A percentile compares a stretch with the other conserved stretches of the same genome.
phyloP scores from a whole-genome alignment of 2,797 vertebrate species.

The Phylloscopus collybita region DNA sequence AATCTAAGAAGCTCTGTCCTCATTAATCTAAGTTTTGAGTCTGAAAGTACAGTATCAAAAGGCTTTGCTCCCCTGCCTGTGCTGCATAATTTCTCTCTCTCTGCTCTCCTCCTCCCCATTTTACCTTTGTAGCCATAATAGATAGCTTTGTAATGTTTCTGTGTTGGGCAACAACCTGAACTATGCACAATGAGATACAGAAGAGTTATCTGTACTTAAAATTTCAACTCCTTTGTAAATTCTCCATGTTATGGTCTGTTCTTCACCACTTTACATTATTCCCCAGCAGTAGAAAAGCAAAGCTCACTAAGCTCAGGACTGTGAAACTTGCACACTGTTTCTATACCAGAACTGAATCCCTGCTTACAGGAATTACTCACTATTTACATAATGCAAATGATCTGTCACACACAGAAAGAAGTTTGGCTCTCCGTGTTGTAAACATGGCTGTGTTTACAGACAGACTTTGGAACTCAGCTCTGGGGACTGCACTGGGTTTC shows the following conservation, averaged over 20 bases:
- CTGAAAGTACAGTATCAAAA: conserved; percentile 17
- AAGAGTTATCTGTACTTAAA: neutral
- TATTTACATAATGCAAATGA: neutral
- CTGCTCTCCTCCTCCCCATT: neutral
- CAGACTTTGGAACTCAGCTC: neutral
- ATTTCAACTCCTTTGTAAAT: neutral
- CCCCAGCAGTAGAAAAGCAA: neutral
- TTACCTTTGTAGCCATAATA: neutral
- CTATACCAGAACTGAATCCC: neutral
- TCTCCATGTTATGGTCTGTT: neutral
- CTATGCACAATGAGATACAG: neutral
- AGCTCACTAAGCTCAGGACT: neutral
- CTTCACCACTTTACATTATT: neutral
- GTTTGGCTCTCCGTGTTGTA: neutral
- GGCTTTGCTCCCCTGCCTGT: conserved; percentile 27
- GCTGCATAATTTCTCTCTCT: neutral
- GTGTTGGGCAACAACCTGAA: neutral
- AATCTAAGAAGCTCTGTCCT: neutral
- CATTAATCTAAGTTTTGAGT: conserved; percentile 13
- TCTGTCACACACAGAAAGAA: neutral
- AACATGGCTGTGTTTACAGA: neutral
- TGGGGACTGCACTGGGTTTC: neutral
- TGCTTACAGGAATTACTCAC: neutral
- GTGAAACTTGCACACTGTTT: neutral
- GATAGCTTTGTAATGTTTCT: neutral